These are phyloP conservation scores for Gymnodraco acuticeps DNA, from an alignment of 2,797 vertebrate genomes.

Conservation along the genomic window DNA sequence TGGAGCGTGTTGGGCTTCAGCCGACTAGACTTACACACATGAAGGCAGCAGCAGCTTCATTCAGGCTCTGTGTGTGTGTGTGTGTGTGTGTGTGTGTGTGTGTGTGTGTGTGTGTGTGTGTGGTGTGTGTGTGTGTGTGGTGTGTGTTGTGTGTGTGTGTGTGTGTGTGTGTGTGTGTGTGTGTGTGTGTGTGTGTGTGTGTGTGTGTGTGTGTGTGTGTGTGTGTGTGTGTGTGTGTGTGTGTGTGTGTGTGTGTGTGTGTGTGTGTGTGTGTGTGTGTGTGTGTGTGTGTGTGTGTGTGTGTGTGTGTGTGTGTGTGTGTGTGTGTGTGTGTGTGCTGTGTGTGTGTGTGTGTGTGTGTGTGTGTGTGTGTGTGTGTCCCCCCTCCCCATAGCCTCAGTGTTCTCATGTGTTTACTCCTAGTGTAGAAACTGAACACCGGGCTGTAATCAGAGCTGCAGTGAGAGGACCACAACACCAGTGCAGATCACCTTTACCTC, in stretches of 20 bases:
- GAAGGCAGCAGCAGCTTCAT: slow-evolving; percentile 35
- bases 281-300: slow-evolving; percentile 30
- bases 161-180: no score
- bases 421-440: slow-evolving; percentile 74
- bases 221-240: no score
- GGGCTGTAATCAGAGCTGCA: slow-evolving; percentile 79
- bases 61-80: slow-evolving; percentile 55
- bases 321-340: no score
- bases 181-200: no score
- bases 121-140: neutral
- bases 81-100: no score
- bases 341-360: slow-evolving; percentile 16
- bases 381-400: slow-evolving; percentile 51
- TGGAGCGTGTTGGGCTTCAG: slow-evolving; percentile 58
- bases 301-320: slow-evolving; percentile 32
- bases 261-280: slow-evolving; percentile 26
- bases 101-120: no score
- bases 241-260: neutral
- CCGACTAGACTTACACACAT: slow-evolving; percentile 75
- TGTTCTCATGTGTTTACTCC: slow-evolving; percentile 77
- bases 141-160: no score
- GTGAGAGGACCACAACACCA: slow-evolving; percentile 78
- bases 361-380: slow-evolving; percentile 43
- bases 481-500: slow-evolving; percentile 72
- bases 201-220: no score